phyloP scores from a whole-genome alignment of 2,113 vertebrate genomes.

The Chaetodon auriga region DNA sequence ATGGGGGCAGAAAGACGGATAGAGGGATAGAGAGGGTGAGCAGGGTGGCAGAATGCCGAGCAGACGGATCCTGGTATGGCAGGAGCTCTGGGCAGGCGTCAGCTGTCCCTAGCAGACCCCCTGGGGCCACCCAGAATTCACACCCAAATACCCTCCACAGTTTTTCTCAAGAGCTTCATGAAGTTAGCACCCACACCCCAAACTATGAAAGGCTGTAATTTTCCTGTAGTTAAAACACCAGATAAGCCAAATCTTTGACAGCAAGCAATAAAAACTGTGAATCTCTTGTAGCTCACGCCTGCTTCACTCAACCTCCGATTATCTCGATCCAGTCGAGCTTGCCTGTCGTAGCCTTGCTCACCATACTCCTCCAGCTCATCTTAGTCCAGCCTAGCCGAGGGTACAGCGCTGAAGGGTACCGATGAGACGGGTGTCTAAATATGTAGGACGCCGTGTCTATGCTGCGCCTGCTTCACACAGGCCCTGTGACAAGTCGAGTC shows the following conservation, averaged over 20 bases:
- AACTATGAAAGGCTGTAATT: conserved; percentile 44
- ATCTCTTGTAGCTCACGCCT: neutral
- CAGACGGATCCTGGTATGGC: conserved; percentile 80
- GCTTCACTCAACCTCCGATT: conserved; percentile 16
- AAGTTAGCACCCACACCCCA: conserved; percentile 64
- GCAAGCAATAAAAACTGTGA: no score
- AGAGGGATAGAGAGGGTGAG: conserved; percentile 72
- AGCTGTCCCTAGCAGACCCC: conserved; percentile 81
- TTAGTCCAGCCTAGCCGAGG: conserved; percentile 53
- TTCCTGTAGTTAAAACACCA: conserved; percentile 40
- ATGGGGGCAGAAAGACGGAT: conserved; percentile 70
- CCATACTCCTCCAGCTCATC: conserved; percentile 3
- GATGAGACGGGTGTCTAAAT: conserved; percentile 82
- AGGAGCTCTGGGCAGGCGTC: conserved; percentile 78
- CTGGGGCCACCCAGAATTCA: conserved; percentile 74
- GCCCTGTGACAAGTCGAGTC: conserved; percentile 83
- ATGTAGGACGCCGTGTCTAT: conserved; percentile 86
- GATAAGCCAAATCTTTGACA: conserved; percentile 3
- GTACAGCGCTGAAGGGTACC: conserved; percentile 78
- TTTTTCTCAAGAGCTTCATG: conserved; percentile 55
- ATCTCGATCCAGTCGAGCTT: conserved; percentile 13
- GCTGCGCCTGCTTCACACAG: conserved; percentile 78
- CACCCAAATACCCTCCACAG: conserved; percentile 71
- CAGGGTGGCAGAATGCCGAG: conserved; percentile 80
- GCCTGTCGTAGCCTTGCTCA: conserved; percentile 22